Evolutionary conservation across 1,140 invertebrate species (phyloP).

Genomic region (Popillia japonica): DNA sequence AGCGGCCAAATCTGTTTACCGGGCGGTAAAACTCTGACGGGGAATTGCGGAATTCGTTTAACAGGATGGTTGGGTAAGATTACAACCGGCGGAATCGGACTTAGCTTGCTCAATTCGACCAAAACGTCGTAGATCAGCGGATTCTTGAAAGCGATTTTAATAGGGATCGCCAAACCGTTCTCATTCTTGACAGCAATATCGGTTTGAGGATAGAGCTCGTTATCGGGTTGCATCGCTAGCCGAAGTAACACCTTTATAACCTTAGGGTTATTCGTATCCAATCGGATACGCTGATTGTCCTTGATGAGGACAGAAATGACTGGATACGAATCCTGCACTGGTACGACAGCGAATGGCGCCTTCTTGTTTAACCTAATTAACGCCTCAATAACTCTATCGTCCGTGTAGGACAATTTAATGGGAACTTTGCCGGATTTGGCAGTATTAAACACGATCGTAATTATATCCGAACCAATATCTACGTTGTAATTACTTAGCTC

Average conservation of each 20-base stretch:
- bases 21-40: slow-evolving; percentile 25
- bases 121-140: background rate
- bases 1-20: background rate
- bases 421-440: background rate
- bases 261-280: background rate
- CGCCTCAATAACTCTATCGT: background rate
- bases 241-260: background rate
- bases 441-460: background rate
- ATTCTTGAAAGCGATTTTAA: background rate
- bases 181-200: background rate
- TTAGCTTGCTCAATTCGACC: background rate
- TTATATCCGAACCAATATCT: background rate
- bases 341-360: background rate
- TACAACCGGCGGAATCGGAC: background rate
- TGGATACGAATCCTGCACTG: background rate
- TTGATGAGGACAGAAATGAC: background rate
- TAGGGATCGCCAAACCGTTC: background rate
- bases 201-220: background rate
- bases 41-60: background rate
- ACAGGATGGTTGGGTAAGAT: background rate
- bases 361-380: background rate
- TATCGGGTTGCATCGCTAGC: background rate
- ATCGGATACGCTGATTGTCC: background rate
- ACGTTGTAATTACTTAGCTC: background rate
- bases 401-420: background rate